A percentile compares a stretch with the other conserved stretches of the same genome.
Conservation (phyloP, 2,113 vertebrate genomes). For the Ancistrus triradiatus region DNA sequence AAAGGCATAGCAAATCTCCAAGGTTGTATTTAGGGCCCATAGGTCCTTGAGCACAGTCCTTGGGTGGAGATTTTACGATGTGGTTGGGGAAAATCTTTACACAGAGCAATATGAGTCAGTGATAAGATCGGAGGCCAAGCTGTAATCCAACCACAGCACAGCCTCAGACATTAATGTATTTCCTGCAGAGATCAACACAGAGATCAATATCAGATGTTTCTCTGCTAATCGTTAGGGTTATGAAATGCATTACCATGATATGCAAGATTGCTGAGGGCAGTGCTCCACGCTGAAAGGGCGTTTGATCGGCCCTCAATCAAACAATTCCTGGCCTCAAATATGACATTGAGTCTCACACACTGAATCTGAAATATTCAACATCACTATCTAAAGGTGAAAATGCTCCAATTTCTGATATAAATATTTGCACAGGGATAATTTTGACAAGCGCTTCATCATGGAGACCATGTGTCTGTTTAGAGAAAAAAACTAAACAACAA, state of each 20-base stretch:
- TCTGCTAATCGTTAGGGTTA: constrained; percentile 32
- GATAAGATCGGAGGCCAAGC: constrained; percentile 45
- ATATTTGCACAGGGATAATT: constrained; percentile 33
- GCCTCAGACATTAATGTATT: constrained; percentile 37
- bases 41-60: constrained; percentile 24
- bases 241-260: constrained; percentile 40
- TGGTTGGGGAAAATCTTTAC: constrained; percentile 44
- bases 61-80: constrained; percentile 12
- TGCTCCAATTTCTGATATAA: too few relatives aligned
- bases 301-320: constrained; percentile 24
- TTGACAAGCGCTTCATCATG: constrained; percentile 27
- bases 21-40: constrained; percentile 25
- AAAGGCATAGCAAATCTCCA: constrained; percentile 25
- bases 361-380: not conserved
- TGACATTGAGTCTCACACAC: not conserved
- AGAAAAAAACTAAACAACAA: too few relatives aligned
- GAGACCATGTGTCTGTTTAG: constrained; percentile 31
- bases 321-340: constrained; percentile 24
- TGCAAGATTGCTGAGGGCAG: constrained; percentile 19
- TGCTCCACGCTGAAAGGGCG: constrained; percentile 9
- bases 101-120: constrained; percentile 44
- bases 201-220: constrained; percentile 30
- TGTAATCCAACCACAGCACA: constrained; percentile 52
- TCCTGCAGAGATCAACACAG: constrained; percentile 27
- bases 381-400: too few relatives aligned